Conservation (phyloP, 2,888 invertebrate genomes). For the Acronicta aceris region DNA sequence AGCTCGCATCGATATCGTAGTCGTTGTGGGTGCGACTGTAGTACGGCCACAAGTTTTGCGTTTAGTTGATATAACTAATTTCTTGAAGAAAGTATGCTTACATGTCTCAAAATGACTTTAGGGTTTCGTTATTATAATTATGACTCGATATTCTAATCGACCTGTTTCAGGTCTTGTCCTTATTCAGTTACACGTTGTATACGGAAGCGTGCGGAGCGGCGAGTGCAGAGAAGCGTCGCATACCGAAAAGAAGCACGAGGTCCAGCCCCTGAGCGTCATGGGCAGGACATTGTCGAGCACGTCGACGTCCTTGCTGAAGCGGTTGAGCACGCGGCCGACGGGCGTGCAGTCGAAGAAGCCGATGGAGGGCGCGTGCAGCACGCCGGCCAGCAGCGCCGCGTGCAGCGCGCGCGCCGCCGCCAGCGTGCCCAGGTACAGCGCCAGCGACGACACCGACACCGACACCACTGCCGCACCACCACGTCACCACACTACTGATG, state of each 20-base stretch:
- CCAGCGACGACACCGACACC: slow-evolving; percentile 91
- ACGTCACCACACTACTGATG: too few relatives aligned
- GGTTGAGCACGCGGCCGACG: slow-evolving; percentile 93
- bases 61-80: too few relatives aligned
- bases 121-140: too few relatives aligned
- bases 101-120: too few relatives aligned
- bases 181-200: too few relatives aligned
- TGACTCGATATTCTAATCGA: too few relatives aligned
- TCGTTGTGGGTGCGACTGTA: too few relatives aligned
- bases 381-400: slow-evolving; percentile 90
- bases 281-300: slow-evolving; percentile 92
- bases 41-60: too few relatives aligned
- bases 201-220: slow-evolving; percentile 2
- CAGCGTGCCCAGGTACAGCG: slow-evolving; percentile 91
- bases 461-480: slow-evolving; percentile 86
- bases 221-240: slow-evolving; percentile 51
- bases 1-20: too few relatives aligned
- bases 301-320: slow-evolving; percentile 93
- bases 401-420: slow-evolving; percentile 91
- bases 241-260: slow-evolving; percentile 91
- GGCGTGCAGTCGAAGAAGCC: slow-evolving; percentile 95
- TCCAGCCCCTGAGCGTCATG: slow-evolving; percentile 92
- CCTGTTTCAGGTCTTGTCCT: too few relatives aligned
- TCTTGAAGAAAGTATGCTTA: too few relatives aligned
- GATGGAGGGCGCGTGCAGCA: slow-evolving; percentile 91